Evolutionary conservation across 1,140 invertebrate genomes (phyloP).

Genomic region (Hesperophylax magnus): DNA sequence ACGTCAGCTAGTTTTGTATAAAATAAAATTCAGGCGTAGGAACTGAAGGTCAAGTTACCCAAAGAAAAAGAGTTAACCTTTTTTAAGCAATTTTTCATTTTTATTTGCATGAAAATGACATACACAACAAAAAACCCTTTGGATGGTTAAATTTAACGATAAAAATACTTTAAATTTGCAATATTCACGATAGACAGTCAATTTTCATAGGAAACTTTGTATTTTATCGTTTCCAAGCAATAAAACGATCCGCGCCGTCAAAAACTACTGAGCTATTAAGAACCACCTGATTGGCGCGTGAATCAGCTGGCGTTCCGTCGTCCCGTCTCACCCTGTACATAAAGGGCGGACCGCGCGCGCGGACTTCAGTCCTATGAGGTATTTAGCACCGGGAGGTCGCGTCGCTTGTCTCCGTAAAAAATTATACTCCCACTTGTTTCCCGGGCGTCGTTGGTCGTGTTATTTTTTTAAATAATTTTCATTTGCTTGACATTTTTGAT

Average conservation of each 20-base stretch:
- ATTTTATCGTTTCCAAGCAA: no score
- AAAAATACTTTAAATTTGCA: no score
- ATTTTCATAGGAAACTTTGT: no score
- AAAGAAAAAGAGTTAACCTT: no score
- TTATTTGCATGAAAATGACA: no score
- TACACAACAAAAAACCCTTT: no score
- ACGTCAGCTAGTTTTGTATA: no score
- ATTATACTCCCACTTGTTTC: not conserved
- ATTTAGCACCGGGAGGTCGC: not conserved
- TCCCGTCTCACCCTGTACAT: not conserved
- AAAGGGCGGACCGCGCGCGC: not conserved
- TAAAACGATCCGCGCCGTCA: not conserved
- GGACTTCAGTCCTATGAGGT: not conserved
- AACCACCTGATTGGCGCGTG: slow-evolving; percentile 13
- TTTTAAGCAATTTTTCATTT: no score
- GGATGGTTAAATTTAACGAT: no score
- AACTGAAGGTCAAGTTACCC: no score
- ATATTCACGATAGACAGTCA: no score
- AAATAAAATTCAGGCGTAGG: no score
- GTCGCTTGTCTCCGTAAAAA: not conserved
- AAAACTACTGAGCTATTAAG: slow-evolving; percentile 1
- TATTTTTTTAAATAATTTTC: not conserved
- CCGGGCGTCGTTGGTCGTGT: not conserved
- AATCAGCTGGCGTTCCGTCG: not conserved
- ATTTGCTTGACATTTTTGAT: not conserved